Evolutionary conservation across 2,113 vertebrate species (phyloP), one percentile per base, ranked within the genome.

Genomic region (Pontoporia blainvillei): DNA sequence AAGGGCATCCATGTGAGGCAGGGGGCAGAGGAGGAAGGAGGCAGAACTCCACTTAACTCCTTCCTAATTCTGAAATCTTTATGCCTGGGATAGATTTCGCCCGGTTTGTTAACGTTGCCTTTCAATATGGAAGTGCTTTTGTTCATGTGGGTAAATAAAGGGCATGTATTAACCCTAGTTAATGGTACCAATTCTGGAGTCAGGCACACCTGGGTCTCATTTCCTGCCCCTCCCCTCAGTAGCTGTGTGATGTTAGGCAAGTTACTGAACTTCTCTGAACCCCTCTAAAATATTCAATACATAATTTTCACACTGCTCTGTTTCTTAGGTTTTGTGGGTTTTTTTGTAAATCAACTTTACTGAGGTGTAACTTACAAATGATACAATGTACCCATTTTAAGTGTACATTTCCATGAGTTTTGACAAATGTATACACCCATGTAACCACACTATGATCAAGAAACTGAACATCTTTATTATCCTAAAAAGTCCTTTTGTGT

Each of bases 381-480:
- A 79, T 46, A 82, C 83, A 86, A 91, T 31, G 31, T n/a, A 71
- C 5, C 23, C 54, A 54, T 83, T 69, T 90, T 12, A 83, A 69
- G 59, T 23, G 17, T 29, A 83, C 52, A 81, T 94, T 76, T 88
- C 18, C 27, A 67, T 61, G 67, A 89, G 66, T 72, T 89, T 89
- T 96, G 71, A 49, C 66, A 91, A 91, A 90, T 52, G 7, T 69
- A 41, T 59, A 67, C 25, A 75, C 15, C 52, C 49, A 34, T 11
- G 36, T 64, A 90, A 64, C 31, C 52, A 83, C 61, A 71, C 34
- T 11, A 8, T 2, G 17, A 88, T 73, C 29, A 86, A 83, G 86
- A 59, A 94, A 93, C 69, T 31, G 54, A 93, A 52, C 36, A 52
- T 84, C 87, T 96, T 88, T 73, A 46, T 72, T 66, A 81, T 49